Base-by-base conservation (phyloP, 2,113 vertebrate species). In the Plectropomus leopardus region DNA sequence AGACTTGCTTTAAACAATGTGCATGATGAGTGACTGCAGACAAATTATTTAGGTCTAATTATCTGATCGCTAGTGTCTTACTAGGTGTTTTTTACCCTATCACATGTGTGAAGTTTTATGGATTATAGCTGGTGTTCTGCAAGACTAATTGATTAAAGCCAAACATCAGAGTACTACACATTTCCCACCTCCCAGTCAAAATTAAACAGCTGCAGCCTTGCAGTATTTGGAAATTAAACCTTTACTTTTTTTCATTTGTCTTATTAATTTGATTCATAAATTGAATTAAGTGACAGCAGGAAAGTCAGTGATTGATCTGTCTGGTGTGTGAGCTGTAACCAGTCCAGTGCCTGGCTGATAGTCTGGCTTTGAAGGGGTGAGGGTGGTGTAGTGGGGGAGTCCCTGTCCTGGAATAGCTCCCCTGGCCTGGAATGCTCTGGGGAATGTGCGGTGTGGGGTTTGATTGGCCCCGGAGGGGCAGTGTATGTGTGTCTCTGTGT, bases 391-490 rank as follows among this genome's bases (percentile, higher is more conserved):
- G 64, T n/a, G 17, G 58, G 70, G 86, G 74, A 73, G 55, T 44
- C 77, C 71, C 65, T 82, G 86, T 89, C 93, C 93, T 92, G 94
- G 93, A 94, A 95, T 95, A 95, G 93, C 91, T 94, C 86, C 53
- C 30, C 69, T 85, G 82, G 85, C 74, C 91, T 92, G 94, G 92
- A 93, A 94, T 93, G 85, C 89, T 89, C 74, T 77, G 60, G 71
- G 75, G 87, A 94, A 92, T 95, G 90, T 87, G 70, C 24, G 50
- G 47, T 36, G 15, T 50, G 44, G 61, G 63, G 84, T 87, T 82
- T 89, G 83, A 85, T 80, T 73, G 85, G 85, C 76, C 23, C 23
- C 7, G 67, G 45, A 86, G 53, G 77, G 66, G 64, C 79, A 73
- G 54, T 69, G 50, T 67, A 66, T 68, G 63, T 54, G 61, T 60